These are phyloP conservation scores for Xanthorhoe designata DNA, from an alignment of 2,888 invertebrate genomes.

Conservation along the genomic window DNA sequence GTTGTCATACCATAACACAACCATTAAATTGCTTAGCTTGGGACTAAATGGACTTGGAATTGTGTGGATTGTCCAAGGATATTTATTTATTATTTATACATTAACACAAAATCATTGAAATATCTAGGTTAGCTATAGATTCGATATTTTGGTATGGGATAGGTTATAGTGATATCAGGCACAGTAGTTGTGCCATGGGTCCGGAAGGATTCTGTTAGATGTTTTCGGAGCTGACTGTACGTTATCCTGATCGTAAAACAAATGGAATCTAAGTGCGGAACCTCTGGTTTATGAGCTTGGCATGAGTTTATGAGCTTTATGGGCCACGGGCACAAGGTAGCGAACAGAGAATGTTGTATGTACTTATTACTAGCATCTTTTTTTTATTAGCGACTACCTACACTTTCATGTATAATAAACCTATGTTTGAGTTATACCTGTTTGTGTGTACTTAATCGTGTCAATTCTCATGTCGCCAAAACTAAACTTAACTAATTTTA, in stretches of 20 bases:
- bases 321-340: slow-evolving; percentile 15
- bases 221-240: slow-evolving; percentile 21
- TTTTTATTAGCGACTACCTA: not conserved
- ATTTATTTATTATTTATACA: too few species aligned
- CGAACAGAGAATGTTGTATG: slow-evolving; percentile 3
- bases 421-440: too few species aligned
- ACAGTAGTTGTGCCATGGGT: too few species aligned
- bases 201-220: not conserved
- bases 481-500: too few species aligned
- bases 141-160: not conserved
- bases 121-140: not conserved
- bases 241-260: slow-evolving; percentile 65
- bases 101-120: too few species aligned
- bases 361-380: not conserved
- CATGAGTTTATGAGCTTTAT: slow-evolving; percentile 26
- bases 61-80: too few species aligned
- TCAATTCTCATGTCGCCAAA: too few species aligned
- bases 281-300: slow-evolving; percentile 39
- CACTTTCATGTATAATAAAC: not conserved
- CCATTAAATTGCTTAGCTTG: too few species aligned
- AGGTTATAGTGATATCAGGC: not conserved
- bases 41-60: too few species aligned
- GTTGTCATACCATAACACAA: too few species aligned
- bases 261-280: slow-evolving; percentile 51
- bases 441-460: too few species aligned